Evolutionary conservation across 2,113 vertebrate genomes (phyloP).

Genomic region (Corapipo altera): DNA sequence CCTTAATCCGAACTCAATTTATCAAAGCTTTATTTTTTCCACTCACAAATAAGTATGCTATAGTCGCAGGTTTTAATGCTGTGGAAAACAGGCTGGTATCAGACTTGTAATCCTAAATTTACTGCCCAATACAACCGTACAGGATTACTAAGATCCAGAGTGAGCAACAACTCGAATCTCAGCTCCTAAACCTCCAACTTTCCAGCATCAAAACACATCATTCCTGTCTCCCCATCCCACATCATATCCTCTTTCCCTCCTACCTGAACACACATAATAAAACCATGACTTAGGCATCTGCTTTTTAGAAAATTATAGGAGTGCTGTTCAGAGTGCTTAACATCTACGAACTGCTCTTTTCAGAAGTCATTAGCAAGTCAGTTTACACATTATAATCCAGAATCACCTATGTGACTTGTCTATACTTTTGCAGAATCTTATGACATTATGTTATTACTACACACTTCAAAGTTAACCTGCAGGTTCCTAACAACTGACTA

Average conservation of each 20-base stretch:
- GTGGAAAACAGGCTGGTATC: background rate
- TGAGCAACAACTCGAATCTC: background rate
- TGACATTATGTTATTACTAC: background rate
- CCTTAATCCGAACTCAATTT: background rate
- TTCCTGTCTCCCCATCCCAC: background rate
- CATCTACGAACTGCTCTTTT: background rate
- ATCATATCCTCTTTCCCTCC: background rate
- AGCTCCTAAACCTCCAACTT: background rate
- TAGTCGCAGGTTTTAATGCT: background rate
- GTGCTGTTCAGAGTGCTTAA: background rate
- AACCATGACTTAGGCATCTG: background rate
- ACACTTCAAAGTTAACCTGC: background rate
- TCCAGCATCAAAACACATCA: background rate
- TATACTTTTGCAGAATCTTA: background rate
- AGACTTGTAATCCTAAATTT: background rate
- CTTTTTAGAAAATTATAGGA: background rate
- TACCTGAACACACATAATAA: background rate
- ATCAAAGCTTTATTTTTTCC: background rate
- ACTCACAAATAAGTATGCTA: background rate
- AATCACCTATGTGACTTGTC: background rate
- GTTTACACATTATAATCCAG: background rate
- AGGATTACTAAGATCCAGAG: background rate
- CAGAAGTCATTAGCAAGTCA: background rate
- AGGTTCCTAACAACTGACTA: background rate
- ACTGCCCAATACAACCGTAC: background rate